Percentiles rank a stretch among this genome's conserved stretches.
phyloP scores from a whole-genome alignment of 2,113 vertebrate species.

The Micronycteris hirsuta region DNA sequence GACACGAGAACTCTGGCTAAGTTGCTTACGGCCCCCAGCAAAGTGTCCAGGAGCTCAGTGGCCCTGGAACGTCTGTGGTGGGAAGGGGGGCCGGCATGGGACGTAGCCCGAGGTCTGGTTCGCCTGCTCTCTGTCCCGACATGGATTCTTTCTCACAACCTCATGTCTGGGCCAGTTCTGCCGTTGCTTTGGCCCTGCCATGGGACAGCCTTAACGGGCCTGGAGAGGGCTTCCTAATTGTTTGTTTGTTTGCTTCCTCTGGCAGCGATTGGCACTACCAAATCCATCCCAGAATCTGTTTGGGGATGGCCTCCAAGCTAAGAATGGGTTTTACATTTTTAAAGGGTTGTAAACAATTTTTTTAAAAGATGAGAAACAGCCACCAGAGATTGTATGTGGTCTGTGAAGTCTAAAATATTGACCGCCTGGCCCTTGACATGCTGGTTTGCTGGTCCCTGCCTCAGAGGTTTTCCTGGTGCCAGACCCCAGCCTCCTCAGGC shows the following conservation, averaged over 20 bases:
- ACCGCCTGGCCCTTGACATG: background rate
- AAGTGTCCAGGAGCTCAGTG: background rate
- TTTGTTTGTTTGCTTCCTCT: background rate
- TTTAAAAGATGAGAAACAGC: background rate
- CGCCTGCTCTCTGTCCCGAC: background rate
- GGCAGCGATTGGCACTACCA: background rate
- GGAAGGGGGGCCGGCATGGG: background rate
- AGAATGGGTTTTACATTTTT: background rate
- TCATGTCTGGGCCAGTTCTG: background rate
- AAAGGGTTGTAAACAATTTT: background rate
- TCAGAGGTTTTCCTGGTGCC: background rate
- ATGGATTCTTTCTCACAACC: fast-evolving
- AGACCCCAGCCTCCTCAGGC: background rate
- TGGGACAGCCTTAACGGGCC: background rate
- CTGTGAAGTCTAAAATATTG: background rate
- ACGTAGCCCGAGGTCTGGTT: too few relatives aligned
- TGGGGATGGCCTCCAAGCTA: background rate
- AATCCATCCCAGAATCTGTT: background rate
- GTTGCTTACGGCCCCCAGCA: fast-evolving
- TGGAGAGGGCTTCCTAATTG: background rate
- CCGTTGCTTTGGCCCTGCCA: background rate
- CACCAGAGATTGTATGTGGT: background rate
- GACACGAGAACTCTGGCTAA: too few relatives aligned
- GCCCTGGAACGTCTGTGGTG: fast-evolving
- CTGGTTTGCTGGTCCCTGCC: fast-evolving